Base-by-base conservation (phyloP, 1,140 invertebrate species). In the Brachionus koreanus region DNA sequence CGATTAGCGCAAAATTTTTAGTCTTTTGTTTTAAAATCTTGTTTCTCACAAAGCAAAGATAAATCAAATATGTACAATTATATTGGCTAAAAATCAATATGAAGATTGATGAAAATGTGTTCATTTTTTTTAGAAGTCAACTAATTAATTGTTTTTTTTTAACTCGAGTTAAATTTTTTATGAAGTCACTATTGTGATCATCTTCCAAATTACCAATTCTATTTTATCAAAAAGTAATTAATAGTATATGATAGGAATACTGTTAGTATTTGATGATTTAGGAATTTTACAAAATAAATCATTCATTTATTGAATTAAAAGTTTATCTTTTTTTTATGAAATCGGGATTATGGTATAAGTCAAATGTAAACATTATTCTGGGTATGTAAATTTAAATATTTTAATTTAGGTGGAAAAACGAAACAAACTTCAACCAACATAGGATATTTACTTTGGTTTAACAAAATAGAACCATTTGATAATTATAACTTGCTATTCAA, bases 401-500 rank as follows among this genome's bases (percentile, higher is more conserved):
- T 57, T 57, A 57, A 57, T 57, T 57, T 19, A 57, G 49, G 49
- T 57, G 49, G 49, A 57, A 57, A 19, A 57, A n/a, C 16, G 9
- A 57, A 57, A 57, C 49, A 19, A 57, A 19, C 49, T 19, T 57
- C 49, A 57, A 57, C 19, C 49, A 57, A 57, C n/a, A 57, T 16
- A 57, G 49, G 49, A 57, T 57, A 57, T 57, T 57, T 57, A 57
- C 19, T 57, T 57, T 57, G 19, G 9, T 19, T 19, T 57, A 57
- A 19, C 7, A 57, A 57, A 57, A 57, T 57, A 57, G 16, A 57
- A 19, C 19, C 49, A 9, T 9, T 57, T 57, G n/a, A 39, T 69
- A 16, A 69, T 69, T 37, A 69, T 69, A 33, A 69, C 65, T 69
- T 39, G n/a, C 35, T 69, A 69, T 69, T 69, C 39, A 39, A 39